Conservation (phyloP, 2,113 vertebrate species). For the Otocyon megalotis region DNA sequence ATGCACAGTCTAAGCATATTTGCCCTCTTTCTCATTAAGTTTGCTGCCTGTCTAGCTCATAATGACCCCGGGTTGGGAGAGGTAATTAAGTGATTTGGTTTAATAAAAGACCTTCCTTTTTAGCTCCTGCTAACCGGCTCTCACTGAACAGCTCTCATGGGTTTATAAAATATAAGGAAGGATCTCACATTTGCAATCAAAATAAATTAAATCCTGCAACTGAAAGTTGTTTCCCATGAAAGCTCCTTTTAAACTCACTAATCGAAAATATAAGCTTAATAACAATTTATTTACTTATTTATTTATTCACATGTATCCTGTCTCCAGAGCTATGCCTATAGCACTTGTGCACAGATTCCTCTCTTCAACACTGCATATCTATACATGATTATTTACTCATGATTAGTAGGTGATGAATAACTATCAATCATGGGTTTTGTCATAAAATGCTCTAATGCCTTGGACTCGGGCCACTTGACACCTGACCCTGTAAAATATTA, state of each 20-base stretch:
- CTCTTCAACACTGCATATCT: background rate
- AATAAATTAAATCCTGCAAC: constrained; percentile 18
- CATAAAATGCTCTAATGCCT: background rate
- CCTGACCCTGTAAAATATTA: background rate
- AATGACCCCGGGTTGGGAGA: constrained; percentile 57
- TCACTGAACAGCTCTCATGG: background rate
- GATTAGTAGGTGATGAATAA: background rate
- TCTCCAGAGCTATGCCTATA: background rate
- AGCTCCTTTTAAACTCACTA: background rate
- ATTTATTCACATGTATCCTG: background rate
- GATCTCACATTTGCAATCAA: constrained; percentile 18
- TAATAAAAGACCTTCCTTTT: constrained; percentile 64
- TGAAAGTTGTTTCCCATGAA: background rate
- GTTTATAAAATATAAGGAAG: constrained; percentile 32
- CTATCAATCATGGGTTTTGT: background rate
- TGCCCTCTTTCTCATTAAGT: constrained; percentile 62
- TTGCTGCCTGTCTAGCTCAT: constrained; percentile 9
- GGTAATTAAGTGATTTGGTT: constrained; percentile 69
- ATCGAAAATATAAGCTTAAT: background rate
- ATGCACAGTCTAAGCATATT: background rate
- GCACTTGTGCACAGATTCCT: background rate
- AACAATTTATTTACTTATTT: background rate
- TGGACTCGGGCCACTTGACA: background rate
- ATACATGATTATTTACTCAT: background rate
- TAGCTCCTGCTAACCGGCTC: constrained; percentile 55